phyloP scores from a whole-genome alignment of 1,140 invertebrate genomes.

The Apis cerana region DNA sequence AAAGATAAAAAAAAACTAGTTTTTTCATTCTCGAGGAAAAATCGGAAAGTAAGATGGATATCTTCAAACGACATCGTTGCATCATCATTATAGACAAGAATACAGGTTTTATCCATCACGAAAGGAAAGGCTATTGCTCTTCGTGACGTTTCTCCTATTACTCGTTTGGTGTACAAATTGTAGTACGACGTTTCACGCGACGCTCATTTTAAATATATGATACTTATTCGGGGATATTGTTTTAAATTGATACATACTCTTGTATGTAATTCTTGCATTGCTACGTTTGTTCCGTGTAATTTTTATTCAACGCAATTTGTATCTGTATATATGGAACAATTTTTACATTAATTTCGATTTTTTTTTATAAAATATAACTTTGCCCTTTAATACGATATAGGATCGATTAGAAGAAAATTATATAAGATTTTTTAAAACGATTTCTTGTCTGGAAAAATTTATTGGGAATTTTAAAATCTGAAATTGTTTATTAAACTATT shows the following conservation, averaged over 20 bases:
- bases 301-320: neutral
- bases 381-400: no score
- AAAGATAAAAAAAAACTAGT: neutral
- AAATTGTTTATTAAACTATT: no score
- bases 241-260: no score
- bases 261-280: neutral
- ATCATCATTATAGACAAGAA: constrained; percentile 5
- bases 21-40: neutral
- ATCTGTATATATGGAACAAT: neutral
- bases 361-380: neutral
- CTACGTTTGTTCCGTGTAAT: neutral
- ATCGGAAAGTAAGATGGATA: neutral
- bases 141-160: constrained; percentile 8
- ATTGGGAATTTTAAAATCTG: no score
- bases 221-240: neutral
- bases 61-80: neutral
- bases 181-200: neutral
- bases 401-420: no score
- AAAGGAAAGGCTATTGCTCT: neutral
- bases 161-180: neutral
- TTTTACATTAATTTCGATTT: neutral
- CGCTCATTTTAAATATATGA: neutral
- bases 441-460: no score
- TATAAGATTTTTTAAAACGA: no score
- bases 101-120: constrained; percentile 2